Evolutionary conservation across 1,140 invertebrate genomes (phyloP).

Genomic region (Phymastichus coffea): DNA sequence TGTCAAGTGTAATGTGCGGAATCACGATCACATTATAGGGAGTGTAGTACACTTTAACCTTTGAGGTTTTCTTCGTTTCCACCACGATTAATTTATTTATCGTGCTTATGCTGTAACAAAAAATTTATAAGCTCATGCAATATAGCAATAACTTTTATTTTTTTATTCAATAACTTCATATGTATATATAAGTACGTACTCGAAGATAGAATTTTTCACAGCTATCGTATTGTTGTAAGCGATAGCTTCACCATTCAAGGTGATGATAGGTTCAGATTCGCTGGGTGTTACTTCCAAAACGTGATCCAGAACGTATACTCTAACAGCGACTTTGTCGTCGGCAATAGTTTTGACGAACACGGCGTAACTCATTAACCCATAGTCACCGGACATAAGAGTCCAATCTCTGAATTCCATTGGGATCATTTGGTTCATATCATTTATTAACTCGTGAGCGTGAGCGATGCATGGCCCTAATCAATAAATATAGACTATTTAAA

Average conservation of each 20-base stretch:
- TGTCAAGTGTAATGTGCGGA: slow-evolving; percentile 2
- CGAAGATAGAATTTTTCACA: slow-evolving; percentile 25
- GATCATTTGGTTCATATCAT: slow-evolving; percentile 30
- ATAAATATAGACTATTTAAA: not conserved
- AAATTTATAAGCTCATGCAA: no score
- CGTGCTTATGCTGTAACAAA: slow-evolving; percentile 8
- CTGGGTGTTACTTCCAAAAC: slow-evolving; percentile 33
- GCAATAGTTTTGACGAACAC: slow-evolving; percentile 35
- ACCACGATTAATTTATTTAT: not conserved
- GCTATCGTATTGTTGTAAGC: no score
- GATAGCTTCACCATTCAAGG: slow-evolving; percentile 29
- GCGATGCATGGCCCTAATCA: slow-evolving; percentile 38
- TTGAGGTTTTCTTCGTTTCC: not conserved
- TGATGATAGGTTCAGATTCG: slow-evolving; percentile 10
- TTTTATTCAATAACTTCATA: no score
- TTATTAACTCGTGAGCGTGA: slow-evolving; percentile 32
- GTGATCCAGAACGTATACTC: slow-evolving; percentile 26
- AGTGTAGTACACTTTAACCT: slow-evolving; percentile 8
- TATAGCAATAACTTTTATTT: no score
- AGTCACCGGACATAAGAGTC: slow-evolving; percentile 37
- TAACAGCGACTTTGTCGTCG: slow-evolving; percentile 30
- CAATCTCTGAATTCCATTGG: slow-evolving; percentile 33
- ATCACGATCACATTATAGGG: slow-evolving; percentile 13
- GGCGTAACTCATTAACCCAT: slow-evolving; percentile 29
- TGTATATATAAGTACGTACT: no score